Percentiles rank a stretch among this genome's conserved stretches.
Conservation (phyloP, 2,888 invertebrate species). For the Ectropis crepuscularia region DNA sequence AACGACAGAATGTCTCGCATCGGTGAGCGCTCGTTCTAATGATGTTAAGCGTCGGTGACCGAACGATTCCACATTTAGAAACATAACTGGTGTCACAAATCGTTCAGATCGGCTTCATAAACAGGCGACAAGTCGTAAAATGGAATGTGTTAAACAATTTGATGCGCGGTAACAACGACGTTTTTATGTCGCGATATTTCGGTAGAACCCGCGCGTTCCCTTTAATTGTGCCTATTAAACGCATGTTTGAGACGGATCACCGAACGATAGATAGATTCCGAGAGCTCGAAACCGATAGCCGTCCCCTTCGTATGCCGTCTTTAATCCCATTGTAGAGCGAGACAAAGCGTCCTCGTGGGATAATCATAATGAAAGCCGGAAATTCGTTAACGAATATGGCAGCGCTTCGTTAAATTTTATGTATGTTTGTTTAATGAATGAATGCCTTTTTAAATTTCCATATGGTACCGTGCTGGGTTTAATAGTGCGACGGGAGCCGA, state of each 20-base stretch:
- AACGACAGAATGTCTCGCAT: slow-evolving; percentile 16
- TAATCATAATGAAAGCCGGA: slow-evolving; percentile 77
- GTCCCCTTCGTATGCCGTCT: slow-evolving; percentile 50
- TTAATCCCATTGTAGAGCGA: slow-evolving; percentile 51
- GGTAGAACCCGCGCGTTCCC: slow-evolving; percentile 65
- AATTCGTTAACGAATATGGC: slow-evolving; percentile 81
- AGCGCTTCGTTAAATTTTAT: slow-evolving; percentile 82
- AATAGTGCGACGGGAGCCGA: slow-evolving; percentile 49
- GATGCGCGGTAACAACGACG: slow-evolving; percentile 75
- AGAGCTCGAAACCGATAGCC: slow-evolving; percentile 46
- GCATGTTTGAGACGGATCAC: slow-evolving; percentile 72
- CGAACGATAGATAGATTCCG: slow-evolving; percentile 69
- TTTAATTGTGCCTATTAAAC: slow-evolving; percentile 80
- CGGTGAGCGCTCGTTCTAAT: slow-evolving; percentile 22
- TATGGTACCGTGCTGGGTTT: slow-evolving; percentile 63
- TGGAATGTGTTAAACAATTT: slow-evolving; percentile 79
- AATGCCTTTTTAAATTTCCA: slow-evolving; percentile 79
- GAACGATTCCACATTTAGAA: slow-evolving; percentile 57
- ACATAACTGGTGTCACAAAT: slow-evolving; percentile 63
- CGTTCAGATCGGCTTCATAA: slow-evolving; percentile 67
- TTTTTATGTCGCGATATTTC: slow-evolving; percentile 80
- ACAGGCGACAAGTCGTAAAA: slow-evolving; percentile 73
- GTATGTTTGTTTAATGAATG: slow-evolving; percentile 77
- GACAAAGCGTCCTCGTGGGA: slow-evolving; percentile 58
- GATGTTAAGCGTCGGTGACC: slow-evolving; percentile 46